Base-by-base conservation (phyloP, 2,113 vertebrate genomes). In the Cacatua alba region DNA sequence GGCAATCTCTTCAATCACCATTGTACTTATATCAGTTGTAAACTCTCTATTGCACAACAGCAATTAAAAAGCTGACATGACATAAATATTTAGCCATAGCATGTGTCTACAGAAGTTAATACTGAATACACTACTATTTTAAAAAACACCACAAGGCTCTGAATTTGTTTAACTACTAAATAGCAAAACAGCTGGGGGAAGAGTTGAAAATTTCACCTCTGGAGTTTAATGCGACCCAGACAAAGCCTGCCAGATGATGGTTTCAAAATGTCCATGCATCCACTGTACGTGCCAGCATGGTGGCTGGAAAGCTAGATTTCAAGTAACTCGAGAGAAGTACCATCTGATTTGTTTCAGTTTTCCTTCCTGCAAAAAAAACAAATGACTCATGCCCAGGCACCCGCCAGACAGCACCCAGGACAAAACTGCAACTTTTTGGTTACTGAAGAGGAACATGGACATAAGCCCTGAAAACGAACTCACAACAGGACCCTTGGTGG, bases 51-150 rank as follows among this genome's bases (percentile, higher is more conserved):
- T 90, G 87, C 62, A 79, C 79, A 90, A 88, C 63, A 72, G 78
- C 62, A 65, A 70, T 82, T 93, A 86, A 94, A 97, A 92, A 74
- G 93, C 75, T 94, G 87, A 92, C 78, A n/a, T 3, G 44, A 91
- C 74, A 94, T 81, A 94, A 89, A 88, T 79, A 84, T 77, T 88
- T 90, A 95, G 79, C 53, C 93, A 80, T 64, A 82, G 46, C 41
- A 59, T 57, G 41, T 51, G 67, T 59, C 82, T 48, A 59, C 43
- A 77, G 49, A 88, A 88, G 63, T 87, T 76, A 46, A 82, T 60
- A 83, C 10, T 91, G 78, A 82, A 93, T 10, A 37, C 4, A 26
- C 5, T 49, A 55, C 70, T 78, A 33, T n/a, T 95, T 75, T 35
- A 59, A 86, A 92, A 90, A 80, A 18, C 65, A 57, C 33, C 67